Percentiles rank a stretch among this genome's conserved stretches.
Conservation (phyloP, 2,888 invertebrate genomes). For the Gandaritis pyraliata region DNA sequence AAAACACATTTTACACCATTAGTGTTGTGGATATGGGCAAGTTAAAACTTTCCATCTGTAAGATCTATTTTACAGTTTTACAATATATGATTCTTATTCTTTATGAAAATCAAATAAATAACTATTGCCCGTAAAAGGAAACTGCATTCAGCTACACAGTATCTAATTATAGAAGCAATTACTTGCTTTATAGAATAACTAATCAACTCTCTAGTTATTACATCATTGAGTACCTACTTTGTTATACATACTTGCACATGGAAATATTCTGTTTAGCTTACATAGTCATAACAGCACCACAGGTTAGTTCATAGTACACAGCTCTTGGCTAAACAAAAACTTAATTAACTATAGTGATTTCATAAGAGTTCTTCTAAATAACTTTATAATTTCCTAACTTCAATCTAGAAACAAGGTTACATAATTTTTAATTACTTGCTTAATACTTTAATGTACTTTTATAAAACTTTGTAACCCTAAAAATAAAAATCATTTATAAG, state of each 20-base stretch:
- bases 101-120: neutral
- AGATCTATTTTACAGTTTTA: no score
- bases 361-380: neutral
- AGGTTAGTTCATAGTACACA: neutral
- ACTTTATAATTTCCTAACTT: neutral
- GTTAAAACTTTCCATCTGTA: no score
- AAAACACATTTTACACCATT: no score
- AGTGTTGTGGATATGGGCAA: no score
- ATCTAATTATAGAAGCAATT: slow-evolving; percentile 23
- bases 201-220: slow-evolving; percentile 21
- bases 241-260: slow-evolving; percentile 2
- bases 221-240: slow-evolving; percentile 8
- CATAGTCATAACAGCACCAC: neutral
- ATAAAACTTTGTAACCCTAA: neutral
- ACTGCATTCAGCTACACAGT: slow-evolving; percentile 11
- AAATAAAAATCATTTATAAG: slow-evolving; percentile 2
- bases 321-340: neutral
- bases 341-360: slow-evolving; percentile 2
- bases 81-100: no score
- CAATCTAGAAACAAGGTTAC: neutral
- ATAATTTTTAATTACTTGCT: no score
- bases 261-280: neutral
- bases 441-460: no score
- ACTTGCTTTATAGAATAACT: slow-evolving; percentile 19
- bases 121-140: slow-evolving; percentile 10